Conservation (phyloP, 2,797 vertebrate genomes). For the Amblyraja radiata region DNA sequence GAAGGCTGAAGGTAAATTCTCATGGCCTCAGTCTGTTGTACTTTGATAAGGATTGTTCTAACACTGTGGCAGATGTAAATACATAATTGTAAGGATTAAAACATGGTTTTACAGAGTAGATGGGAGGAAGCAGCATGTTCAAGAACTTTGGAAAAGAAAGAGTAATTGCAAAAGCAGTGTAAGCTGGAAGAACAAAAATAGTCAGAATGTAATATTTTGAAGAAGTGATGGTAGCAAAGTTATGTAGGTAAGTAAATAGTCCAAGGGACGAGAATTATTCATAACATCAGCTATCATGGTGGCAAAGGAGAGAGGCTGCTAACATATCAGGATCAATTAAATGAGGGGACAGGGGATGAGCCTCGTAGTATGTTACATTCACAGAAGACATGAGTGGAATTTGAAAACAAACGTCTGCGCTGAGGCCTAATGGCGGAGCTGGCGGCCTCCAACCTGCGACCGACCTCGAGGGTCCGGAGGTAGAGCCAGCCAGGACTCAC, state of each 20-base stretch:
- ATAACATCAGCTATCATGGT: neutral
- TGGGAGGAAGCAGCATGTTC: neutral
- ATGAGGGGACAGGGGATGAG: neutral
- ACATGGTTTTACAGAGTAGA: neutral
- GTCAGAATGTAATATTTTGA: neutral
- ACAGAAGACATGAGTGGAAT: neutral
- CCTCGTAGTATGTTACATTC: neutral
- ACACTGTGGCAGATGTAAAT: neutral
- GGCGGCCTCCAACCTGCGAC: no score
- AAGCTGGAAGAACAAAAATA: neutral
- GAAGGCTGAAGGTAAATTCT: neutral
- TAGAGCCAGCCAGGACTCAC: no score
- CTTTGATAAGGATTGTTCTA: neutral
- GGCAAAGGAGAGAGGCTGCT: neutral
- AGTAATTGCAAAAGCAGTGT: neutral
- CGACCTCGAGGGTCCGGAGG: no score
- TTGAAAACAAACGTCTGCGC: no score
- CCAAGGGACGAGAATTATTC: neutral
- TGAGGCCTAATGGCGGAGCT: no score
- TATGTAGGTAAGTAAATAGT: neutral
- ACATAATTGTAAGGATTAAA: neutral
- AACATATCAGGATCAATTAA: neutral
- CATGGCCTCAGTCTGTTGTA: neutral
- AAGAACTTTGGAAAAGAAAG: neutral
- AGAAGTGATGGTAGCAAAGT: neutral